A percentile compares a stretch with the other conserved stretches of the same genome.
Conservation (phyloP, 2,797 vertebrate species). For the Channallabes apus region DNA sequence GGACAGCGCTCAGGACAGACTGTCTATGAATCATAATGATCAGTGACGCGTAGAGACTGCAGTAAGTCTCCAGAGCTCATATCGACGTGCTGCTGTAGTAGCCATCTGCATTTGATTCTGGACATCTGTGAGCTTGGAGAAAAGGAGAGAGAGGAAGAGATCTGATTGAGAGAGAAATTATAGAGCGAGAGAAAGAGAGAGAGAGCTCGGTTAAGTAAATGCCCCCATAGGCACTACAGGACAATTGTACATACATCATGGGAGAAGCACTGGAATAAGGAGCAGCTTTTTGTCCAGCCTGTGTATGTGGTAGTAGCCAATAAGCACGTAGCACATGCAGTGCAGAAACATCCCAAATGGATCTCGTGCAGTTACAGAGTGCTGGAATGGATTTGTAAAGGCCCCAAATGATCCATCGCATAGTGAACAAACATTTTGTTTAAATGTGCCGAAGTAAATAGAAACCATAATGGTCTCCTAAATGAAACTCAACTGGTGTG, state of each 20-base stretch:
- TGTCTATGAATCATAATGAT: constrained; percentile 51
- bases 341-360: constrained; percentile 7
- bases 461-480: constrained; percentile 17
- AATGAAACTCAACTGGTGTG: not conserved
- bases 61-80: constrained; percentile 58
- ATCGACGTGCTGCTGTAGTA: constrained; percentile 74
- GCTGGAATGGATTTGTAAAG: constrained; percentile 5
- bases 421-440: constrained; percentile 37
- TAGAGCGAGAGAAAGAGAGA: not conserved
- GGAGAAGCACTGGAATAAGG: constrained; percentile 22
- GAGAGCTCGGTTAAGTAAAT: constrained; percentile 45
- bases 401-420: constrained; percentile 23
- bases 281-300: constrained; percentile 33
- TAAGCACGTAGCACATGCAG: not conserved
- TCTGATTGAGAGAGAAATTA: constrained; percentile 26
- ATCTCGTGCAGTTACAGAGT: not conserved
- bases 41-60: constrained; percentile 59
- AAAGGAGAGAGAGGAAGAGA: constrained; percentile 31
- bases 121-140: constrained; percentile 55
- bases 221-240: constrained; percentile 28
- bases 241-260: constrained; percentile 28
- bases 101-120: constrained; percentile 70
- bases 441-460: constrained; percentile 26
- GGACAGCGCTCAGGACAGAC: constrained; percentile 43
- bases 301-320: not conserved